Base-by-base conservation (phyloP, 2,113 vertebrate genomes). In the Mastomys natalensis region DNA sequence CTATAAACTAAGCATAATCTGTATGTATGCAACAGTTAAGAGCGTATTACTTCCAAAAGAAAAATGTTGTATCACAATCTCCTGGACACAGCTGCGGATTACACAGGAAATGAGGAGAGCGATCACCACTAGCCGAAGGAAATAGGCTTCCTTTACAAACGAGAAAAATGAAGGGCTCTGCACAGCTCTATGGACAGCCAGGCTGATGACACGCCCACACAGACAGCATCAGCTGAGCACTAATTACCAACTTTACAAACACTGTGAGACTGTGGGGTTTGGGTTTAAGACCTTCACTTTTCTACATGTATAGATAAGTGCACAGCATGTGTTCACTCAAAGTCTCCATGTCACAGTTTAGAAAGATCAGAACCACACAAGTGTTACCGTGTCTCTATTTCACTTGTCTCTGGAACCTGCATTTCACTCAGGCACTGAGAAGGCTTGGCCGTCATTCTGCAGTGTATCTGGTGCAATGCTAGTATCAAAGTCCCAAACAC, bases 291-390 rank as follows among this genome's bases (percentile, higher is more conserved):
- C 2, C 22, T 73, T 80, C 58, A 16, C 74, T 82, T 78, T 78
- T 85, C 62, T 64, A 31, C 70, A 77, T 43, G 48, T 64, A 80
- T 24, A 62, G 22, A 4, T 17, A 81, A 37, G 45, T 80, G 2
- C 66, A 17, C 55, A 64, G 8, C 72, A 51, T 37, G 10, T 45
- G 84, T 21, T 72, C 26, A 77, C 12, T 85, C 15, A 53, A 95
- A 95, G 94, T 92, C 34, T 40, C 60, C 91, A 8, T 29, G 92
- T 87, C 66, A 95, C 43, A 93, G 95, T 93, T 93, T 68, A 87
- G 64, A 95, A 89, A 95, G 60, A 85, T 80, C 34, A 87, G 72
- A 19, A 94, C 45, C 77, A 90, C 94, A 86, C 94, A 91, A 94
- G 43, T 29, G 82, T 0, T 16, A 58, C 6, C 43, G 45, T 68